Conservation (phyloP, 2,888 invertebrate species). For the Orchesella flavescens region DNA sequence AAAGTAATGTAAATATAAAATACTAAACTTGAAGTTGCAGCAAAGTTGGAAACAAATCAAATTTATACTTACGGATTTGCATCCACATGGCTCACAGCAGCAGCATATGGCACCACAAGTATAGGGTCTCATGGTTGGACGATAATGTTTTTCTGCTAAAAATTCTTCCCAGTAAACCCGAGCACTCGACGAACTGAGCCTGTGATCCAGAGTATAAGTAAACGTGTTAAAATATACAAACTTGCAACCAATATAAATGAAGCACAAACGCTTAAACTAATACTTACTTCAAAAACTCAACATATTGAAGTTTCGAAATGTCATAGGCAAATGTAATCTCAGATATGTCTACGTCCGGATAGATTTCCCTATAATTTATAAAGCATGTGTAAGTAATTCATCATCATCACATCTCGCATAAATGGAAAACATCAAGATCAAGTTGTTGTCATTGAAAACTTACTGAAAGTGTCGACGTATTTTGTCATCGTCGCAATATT, state of each 20-base stretch:
- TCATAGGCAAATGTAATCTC: conserved; percentile 93
- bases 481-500: conserved; percentile 80
- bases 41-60: too few species aligned
- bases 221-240: too few species aligned
- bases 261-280: too few species aligned
- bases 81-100: conserved; percentile 78
- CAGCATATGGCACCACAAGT: conserved; percentile 80
- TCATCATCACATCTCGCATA: too few species aligned
- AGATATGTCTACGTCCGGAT: conserved; percentile 88
- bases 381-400: too few species aligned
- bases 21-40: conserved; percentile 74
- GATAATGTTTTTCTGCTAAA: conserved; percentile 79
- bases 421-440: too few species aligned
- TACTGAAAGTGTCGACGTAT: conserved; percentile 80
- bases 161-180: conserved; percentile 87
- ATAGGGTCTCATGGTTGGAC: conserved; percentile 84
- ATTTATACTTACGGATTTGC: conserved; percentile 64
- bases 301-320: conserved; percentile 84
- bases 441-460: too few species aligned
- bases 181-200: conserved; percentile 79
- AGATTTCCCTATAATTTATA: conserved; percentile 85
- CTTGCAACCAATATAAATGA: too few species aligned
- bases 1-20: conserved; percentile 50
- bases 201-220: too few species aligned
- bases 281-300: conserved; percentile 77